Conservation (phyloP, 2,888 invertebrate species). For the Ennomos fuscantarius region DNA sequence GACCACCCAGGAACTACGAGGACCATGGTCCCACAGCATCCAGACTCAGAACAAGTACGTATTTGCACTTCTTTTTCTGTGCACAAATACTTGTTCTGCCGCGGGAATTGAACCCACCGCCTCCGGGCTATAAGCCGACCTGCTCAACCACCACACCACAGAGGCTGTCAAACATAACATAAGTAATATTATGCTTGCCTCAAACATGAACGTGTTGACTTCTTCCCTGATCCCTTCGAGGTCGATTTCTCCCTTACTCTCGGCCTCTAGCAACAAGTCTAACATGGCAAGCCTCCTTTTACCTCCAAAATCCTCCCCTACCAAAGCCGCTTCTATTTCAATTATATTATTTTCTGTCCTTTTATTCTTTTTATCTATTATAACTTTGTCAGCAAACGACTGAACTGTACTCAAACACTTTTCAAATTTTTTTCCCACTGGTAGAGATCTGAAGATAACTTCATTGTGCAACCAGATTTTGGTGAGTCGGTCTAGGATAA, state of each 20-base stretch:
- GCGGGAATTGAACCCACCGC: too few relatives aligned
- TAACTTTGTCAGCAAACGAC: slow-evolving; percentile 82
- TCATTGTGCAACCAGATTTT: slow-evolving; percentile 85
- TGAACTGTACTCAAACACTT: slow-evolving; percentile 76
- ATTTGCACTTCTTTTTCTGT: too few relatives aligned
- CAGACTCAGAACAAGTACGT: too few relatives aligned
- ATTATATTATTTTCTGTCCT: slow-evolving; percentile 29
- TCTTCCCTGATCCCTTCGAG: slow-evolving; percentile 88
- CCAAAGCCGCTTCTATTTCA: slow-evolving; percentile 12
- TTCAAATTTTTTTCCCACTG: slow-evolving; percentile 74
- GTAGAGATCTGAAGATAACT: slow-evolving; percentile 73
- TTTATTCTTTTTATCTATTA: slow-evolving; percentile 68
- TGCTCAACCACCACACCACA: too few relatives aligned
- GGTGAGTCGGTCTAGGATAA: slow-evolving; percentile 55
- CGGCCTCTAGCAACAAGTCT: slow-evolving; percentile 87
- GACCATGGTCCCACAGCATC: too few relatives aligned
- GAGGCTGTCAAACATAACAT: not conserved
- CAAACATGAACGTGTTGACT: slow-evolving; percentile 89
- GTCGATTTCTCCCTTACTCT: slow-evolving; percentile 84
- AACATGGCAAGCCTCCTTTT: slow-evolving; percentile 87
- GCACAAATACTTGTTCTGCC: too few relatives aligned
- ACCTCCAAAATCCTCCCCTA: slow-evolving; percentile 28
- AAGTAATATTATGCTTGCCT: slow-evolving; percentile 21
- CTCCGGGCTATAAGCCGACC: too few relatives aligned
- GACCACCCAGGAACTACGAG: too few relatives aligned